phyloP scores from a whole-genome alignment of 2,797 vertebrate genomes.

The Forpus xanthops region DNA sequence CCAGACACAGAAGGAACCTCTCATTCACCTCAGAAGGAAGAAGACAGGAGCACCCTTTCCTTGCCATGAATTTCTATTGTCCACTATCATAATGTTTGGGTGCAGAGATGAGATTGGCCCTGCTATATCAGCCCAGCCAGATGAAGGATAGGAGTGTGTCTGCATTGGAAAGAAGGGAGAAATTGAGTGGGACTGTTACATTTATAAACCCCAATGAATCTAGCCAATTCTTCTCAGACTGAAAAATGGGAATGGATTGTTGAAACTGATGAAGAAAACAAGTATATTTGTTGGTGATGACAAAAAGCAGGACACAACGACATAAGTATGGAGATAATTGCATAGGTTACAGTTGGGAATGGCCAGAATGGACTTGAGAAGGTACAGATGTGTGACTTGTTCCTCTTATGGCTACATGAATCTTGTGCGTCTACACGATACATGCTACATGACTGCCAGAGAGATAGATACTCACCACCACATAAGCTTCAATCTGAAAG shows the following conservation, averaged over 20 bases:
- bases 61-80: not conserved
- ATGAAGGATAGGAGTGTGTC: not conserved
- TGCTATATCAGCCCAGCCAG: conserved; percentile 33
- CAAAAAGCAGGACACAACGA: not conserved
- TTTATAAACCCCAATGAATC: not conserved
- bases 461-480: conserved; percentile 88
- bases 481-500: conserved; percentile 87
- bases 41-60: not conserved
- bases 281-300: not conserved
- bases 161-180: not conserved
- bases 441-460: not conserved
- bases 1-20: conserved; percentile 4
- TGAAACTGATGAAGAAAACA: not conserved
- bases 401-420: not conserved
- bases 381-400: not conserved
- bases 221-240: not conserved
- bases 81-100: not conserved
- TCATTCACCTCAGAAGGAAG: conserved; percentile 32
- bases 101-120: conserved; percentile 35
- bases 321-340: not conserved
- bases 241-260: not conserved
- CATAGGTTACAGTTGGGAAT: not conserved
- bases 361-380: not conserved
- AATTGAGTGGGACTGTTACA: not conserved
- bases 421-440: not conserved